Percentiles rank a stretch among this genome's conserved stretches.
These are phyloP conservation scores for Bombyx mandarina DNA, from an alignment of 1,140 invertebrate species.

Conservation along the genomic window DNA sequence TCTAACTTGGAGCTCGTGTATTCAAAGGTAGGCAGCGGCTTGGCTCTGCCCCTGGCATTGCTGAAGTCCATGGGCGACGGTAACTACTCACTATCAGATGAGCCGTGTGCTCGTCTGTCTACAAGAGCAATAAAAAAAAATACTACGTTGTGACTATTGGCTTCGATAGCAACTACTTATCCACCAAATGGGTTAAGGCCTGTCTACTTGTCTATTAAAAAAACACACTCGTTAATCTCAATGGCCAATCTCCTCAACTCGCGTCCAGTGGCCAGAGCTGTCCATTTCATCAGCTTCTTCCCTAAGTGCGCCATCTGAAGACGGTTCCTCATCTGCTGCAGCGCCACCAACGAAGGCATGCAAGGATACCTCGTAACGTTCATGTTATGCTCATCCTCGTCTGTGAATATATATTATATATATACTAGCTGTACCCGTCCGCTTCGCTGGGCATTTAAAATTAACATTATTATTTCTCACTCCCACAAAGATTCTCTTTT, in stretches of 20 bases:
- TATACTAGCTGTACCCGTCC: too few species aligned
- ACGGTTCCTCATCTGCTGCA: slow-evolving; percentile 53
- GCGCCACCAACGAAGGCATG: slow-evolving; percentile 50
- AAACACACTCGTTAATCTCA: slow-evolving; percentile 26
- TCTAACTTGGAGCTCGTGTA: too few species aligned
- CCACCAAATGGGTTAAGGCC: too few species aligned
- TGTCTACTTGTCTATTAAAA: neutral
- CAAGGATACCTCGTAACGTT: slow-evolving; percentile 33
- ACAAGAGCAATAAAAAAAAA: too few species aligned
- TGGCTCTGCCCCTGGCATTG: too few species aligned
- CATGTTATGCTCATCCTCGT: slow-evolving; percentile 30
- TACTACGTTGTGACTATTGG: too few species aligned
- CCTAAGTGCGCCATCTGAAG: slow-evolving; percentile 42
- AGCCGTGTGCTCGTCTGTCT: too few species aligned
- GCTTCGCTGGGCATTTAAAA: neutral
- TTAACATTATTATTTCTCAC: neutral
- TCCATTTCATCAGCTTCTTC: slow-evolving; percentile 55
- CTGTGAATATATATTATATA: slow-evolving; percentile 12
- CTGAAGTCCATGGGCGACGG: too few species aligned
- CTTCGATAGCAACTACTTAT: too few species aligned
- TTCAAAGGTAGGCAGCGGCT: too few species aligned
- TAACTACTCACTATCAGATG: too few species aligned
- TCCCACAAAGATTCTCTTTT: neutral
- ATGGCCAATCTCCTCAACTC: slow-evolving; percentile 32
- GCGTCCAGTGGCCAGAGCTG: slow-evolving; percentile 37